Evolutionary conservation across 64 coral and sea anemone genomes (phyloP), one percentile per base, ranked within the genome.

Genomic region (Platygyra sinensis): DNA sequence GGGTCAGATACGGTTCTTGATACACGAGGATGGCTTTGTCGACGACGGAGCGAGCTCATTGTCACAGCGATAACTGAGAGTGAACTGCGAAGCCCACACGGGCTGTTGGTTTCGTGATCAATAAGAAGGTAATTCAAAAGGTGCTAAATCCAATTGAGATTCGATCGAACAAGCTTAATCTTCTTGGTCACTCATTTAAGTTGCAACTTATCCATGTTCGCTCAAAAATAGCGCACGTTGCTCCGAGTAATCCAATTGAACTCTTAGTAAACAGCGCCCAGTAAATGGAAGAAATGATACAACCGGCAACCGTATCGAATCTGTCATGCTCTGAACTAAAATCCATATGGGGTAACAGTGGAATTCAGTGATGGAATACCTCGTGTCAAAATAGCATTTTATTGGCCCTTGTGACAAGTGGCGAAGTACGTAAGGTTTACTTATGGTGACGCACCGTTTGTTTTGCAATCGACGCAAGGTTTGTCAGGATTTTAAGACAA

Each of bases 91-190:
- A 25, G 46, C 69, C 7, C 5, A 5, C 42, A 6, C 33, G 3
- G 18, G 9, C 62, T 14, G 19, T 0, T 51, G 62, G 69, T 71
- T 50, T 22, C 63, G 6, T 30, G 51, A 10, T 13, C 81, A 85
- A 85, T 71, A 52, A 85, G 24, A 85, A n/a, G 8, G 22, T 52
- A 71, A 85, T 85, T 71, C 30, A 64, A 82, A 82, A 65, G 80
- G 30, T 82, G 60, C 80, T 64, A 46, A 82, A 82, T 82, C 36
- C 59, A 67, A 82, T 85, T 28, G 62, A 85, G 19, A 33, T 16
- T 39, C 62, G 63, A n/a, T 71, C 36, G 11, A 17, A 14, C 62
- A 32, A 71, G 27, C 65, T 22, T 9, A 85, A 62, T 1, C 15
- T 38, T 16, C 18, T 62, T 8, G 62, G 17, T 14, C 22, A 11